Conservation (phyloP, 2,888 invertebrate species). For the Zele albiditarsus region DNA sequence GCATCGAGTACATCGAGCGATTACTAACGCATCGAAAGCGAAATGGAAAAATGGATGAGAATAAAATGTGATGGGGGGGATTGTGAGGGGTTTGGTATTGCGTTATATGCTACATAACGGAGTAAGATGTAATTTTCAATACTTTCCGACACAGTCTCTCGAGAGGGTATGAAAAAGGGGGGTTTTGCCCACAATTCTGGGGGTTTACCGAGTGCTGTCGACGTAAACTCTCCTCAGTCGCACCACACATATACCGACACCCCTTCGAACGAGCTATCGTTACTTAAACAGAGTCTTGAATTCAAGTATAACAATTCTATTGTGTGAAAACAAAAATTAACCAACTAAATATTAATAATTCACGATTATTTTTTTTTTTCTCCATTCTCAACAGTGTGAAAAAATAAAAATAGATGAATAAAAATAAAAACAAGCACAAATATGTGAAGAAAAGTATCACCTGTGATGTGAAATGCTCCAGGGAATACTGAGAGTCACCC, state of each 20-base stretch:
- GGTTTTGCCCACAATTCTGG: conserved; percentile 67
- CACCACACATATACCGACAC: conserved; percentile 50
- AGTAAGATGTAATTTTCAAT: conserved; percentile 72
- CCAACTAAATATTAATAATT: too few species aligned
- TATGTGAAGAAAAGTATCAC: neutral
- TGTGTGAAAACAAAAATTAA: too few species aligned
- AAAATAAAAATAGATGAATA: neutral
- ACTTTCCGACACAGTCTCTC: conserved; percentile 58
- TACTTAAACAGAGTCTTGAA: too few species aligned
- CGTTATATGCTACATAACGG: conserved; percentile 48
- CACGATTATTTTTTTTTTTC: too few species aligned
- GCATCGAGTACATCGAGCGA: conserved; percentile 46
- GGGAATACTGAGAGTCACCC: conserved; percentile 66
- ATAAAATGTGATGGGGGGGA: conserved; percentile 16
- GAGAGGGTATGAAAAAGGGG: conserved; percentile 56
- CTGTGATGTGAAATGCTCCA: conserved; percentile 47
- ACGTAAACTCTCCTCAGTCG: conserved; percentile 72
- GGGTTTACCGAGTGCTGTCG: conserved; percentile 71
- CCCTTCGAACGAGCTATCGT: too few species aligned
- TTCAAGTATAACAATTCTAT: too few species aligned
- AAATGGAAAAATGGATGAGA: conserved; percentile 32
- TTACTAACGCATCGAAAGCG: conserved; percentile 56
- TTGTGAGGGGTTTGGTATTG: conserved; percentile 30
- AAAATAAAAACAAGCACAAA: neutral
- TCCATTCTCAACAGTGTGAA: neutral